Conservation (phyloP, 2,113 vertebrate genomes). For the Istiophorus platypterus region DNA sequence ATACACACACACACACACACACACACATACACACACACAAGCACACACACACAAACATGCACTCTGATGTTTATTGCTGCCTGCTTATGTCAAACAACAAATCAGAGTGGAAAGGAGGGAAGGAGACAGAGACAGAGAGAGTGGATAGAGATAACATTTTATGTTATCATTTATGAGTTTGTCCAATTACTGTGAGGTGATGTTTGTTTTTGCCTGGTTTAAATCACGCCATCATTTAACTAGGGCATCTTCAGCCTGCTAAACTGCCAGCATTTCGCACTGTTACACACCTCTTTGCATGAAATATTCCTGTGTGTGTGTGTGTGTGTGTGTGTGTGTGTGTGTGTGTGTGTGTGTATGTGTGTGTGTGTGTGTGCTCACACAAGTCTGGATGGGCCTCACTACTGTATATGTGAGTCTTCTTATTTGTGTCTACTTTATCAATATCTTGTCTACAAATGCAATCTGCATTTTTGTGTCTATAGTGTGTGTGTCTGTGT, state of each 20-base stretch:
- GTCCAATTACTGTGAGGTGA: slow-evolving; percentile 57
- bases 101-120: slow-evolving; percentile 32
- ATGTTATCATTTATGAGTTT: slow-evolving; percentile 53
- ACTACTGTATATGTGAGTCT: not conserved
- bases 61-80: slow-evolving; percentile 56
- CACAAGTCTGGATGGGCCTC: not conserved
- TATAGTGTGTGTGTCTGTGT: slow-evolving; percentile 19
- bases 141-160: slow-evolving; percentile 44
- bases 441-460: slow-evolving; percentile 33
- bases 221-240: slow-evolving; percentile 52
- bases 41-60: not conserved
- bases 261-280: slow-evolving; percentile 6
- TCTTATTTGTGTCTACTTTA: slow-evolving; percentile 3
- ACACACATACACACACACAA: slow-evolving; percentile 8
- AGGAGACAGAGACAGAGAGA: not conserved
- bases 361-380: not conserved
- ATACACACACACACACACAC: slow-evolving; percentile 20
- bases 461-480: slow-evolving; percentile 32
- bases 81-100: slow-evolving; percentile 67
- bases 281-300: slow-evolving; percentile 6
- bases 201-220: slow-evolving; percentile 52
- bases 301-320: not conserved
- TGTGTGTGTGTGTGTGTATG: not conserved
- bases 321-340: not conserved
- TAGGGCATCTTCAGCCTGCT: slow-evolving; percentile 16